phyloP scores from a whole-genome alignment of 1,140 invertebrate genomes.

The Neodiprion virginianus region DNA sequence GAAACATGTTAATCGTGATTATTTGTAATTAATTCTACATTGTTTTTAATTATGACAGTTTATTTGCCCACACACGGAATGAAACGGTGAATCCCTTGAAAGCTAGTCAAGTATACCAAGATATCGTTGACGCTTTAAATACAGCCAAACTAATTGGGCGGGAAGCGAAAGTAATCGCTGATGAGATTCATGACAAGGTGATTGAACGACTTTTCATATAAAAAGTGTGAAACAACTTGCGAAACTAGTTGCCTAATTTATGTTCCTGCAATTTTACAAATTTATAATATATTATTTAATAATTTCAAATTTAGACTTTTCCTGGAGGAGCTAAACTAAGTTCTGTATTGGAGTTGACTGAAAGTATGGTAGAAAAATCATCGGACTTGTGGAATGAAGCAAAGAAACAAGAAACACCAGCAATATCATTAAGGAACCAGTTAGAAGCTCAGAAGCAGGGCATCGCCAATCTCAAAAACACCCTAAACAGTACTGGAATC shows the following conservation, averaged over 20 bases:
- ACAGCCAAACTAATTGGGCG: slow-evolving; percentile 69
- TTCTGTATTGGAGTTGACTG: slow-evolving; percentile 51
- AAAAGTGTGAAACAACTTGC: no score
- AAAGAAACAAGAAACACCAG: slow-evolving; percentile 46
- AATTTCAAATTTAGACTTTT: slow-evolving; percentile 37
- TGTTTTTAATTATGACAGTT: slow-evolving; percentile 53
- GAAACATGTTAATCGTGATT: neutral
- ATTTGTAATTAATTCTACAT: slow-evolving; percentile 20
- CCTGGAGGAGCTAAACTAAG: slow-evolving; percentile 46
- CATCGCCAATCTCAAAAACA: slow-evolving; percentile 59
- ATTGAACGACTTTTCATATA: slow-evolving; percentile 26
- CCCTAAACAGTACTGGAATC: slow-evolving; percentile 61
- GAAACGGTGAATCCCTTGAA: slow-evolving; percentile 74
- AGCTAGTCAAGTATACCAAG: slow-evolving; percentile 83
- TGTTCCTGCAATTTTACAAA: neutral
- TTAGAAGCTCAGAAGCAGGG: slow-evolving; percentile 58
- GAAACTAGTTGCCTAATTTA: no score
- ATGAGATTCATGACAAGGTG: slow-evolving; percentile 66
- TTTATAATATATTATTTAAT: neutral
- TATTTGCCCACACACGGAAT: slow-evolving; percentile 72
- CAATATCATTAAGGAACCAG: slow-evolving; percentile 38
- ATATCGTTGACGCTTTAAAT: slow-evolving; percentile 74
- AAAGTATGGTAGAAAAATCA: slow-evolving; percentile 59
- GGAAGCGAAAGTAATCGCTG: slow-evolving; percentile 69
- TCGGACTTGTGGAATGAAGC: slow-evolving; percentile 55